Evolutionary conservation across 2,797 vertebrate species (phyloP), one percentile per base, ranked within the genome.

Genomic region (Paramormyrops hopkinsi): DNA sequence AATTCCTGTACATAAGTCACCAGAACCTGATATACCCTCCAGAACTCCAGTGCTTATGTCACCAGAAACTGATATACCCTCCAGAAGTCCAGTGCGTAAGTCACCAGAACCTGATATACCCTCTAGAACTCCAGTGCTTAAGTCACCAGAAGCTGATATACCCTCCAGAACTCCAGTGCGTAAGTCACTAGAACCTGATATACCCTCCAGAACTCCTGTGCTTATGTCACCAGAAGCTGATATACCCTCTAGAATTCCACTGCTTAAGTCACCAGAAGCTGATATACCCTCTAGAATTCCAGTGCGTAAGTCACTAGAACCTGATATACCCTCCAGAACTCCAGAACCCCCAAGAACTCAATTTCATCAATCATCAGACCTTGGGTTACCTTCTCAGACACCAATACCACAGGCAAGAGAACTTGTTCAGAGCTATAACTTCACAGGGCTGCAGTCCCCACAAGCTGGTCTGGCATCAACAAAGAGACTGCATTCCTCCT

Each of bases 361-460:
- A 29, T 91, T 91, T 88, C 46, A 37, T 88, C 79, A 85, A 88
- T 83, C 76, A 19, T n/a, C 73, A 79, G 73, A 79, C 73, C 17
- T 8, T 19, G 37, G 2, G 12, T 79, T 79, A 79, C 73, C 73
- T 79, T 79, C 73, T 44, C 33, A 44, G 37, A 79, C 84, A 51
- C 48, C 44, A 54, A 29, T 19, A 86, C 25, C 14, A 48, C 48
- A 54, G 84, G 12, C 84, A 86, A 12, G 12, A 33, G 48, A 51
- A 53, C 48, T 17, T 86, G 25, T 22, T 11, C 50, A 46, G 84
- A 29, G 17, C 48, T 29, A 51, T 88, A 22, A 33, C 53, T 65
- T 44, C 54, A 65, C 9, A 41, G 33, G 7, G 19, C 54, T 48
- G 33, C 17, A 29, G 37, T 65, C 56, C 7, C 33, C 54, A 44